phyloP scores from a whole-genome alignment of 2,888 invertebrate species.

The Pandemis heparana region DNA sequence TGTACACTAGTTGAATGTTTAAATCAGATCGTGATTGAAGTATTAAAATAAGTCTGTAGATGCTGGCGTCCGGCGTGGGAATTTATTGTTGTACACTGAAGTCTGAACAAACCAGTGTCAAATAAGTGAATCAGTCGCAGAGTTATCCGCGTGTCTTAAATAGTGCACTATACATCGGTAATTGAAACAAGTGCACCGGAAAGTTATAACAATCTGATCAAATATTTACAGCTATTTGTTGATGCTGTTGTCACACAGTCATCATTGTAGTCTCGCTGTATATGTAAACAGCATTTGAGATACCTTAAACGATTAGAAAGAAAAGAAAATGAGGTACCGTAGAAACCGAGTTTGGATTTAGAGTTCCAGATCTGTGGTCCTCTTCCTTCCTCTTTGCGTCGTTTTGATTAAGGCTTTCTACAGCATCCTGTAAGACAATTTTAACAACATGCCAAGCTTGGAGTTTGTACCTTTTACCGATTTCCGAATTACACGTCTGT shows the following conservation, averaged over 20 bases:
- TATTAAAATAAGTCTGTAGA: not conserved
- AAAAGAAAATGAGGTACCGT: slow-evolving; percentile 62
- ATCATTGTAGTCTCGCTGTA: slow-evolving; percentile 3
- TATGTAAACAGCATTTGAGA: slow-evolving; percentile 28
- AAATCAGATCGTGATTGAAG: not conserved
- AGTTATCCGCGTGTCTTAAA: not conserved
- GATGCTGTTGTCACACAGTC: slow-evolving; percentile 1
- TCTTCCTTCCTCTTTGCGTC: slow-evolving; percentile 73
- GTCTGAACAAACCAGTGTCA: not conserved
- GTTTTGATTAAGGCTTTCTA: slow-evolving; percentile 70
- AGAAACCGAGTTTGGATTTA: slow-evolving; percentile 55
- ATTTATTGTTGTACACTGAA: not conserved
- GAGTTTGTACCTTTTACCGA: slow-evolving; percentile 45
- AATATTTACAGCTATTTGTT: slow-evolving; percentile 16
- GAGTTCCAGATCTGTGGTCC: slow-evolving; percentile 60
- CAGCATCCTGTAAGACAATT: slow-evolving; percentile 77
- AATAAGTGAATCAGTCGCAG: not conserved
- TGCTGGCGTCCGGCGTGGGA: not conserved
- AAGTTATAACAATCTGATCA: slow-evolving; percentile 8
- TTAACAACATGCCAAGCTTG: slow-evolving; percentile 73
- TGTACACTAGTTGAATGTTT: not conserved
- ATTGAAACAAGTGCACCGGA: slow-evolving; percentile 4
- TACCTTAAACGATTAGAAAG: slow-evolving; percentile 33
- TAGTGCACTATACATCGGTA: not conserved
- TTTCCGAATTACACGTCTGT: slow-evolving; percentile 13